Base-by-base conservation (phyloP, 2,797 vertebrate genomes). In the Myiothlypis coronata region DNA sequence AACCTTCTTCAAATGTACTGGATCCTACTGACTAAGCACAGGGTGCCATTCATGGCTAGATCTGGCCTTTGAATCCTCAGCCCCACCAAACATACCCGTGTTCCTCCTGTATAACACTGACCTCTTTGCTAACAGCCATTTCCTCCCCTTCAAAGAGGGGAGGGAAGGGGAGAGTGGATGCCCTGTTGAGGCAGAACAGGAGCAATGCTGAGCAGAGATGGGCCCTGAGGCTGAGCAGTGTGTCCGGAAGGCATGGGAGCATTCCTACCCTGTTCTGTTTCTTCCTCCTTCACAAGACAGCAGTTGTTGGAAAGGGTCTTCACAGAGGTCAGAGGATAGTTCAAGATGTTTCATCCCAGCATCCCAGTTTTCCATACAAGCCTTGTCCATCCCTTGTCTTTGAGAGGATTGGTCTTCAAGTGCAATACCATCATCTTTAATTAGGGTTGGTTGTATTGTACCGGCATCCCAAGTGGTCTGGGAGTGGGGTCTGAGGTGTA, bases 51-150 rank as follows among this genome's bases (percentile, higher is more conserved):
- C 2, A 1, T 30, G 28, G 15, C 49, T 75, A 26, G 22, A 60
- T 47, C 35, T 39, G 50, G 24, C 46, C 23, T 75, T 67, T 44
- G 55, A 49, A 35, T 72, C 46, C 49, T 13, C 5, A 78, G 32
- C 20, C 28, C 32, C 46, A 44, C 26, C 1, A 2, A 60, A 44
- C 27, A 28, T 32, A 37, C 1, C 19, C 0, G 0, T 27, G 8
- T 52, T 26, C 23, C 41, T 76, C 19, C 27, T 76, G 35, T 61
- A 2, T 39, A 57, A 65, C 2, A 2, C 21, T 1, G 9, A 59
- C 53, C n/a, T 90, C 41, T 44, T 67, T 1, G 0, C n/a, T 55
- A 23, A 32, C 32, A 74, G 47, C 32, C 28, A 67, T 34, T 84
- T 75, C 37, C 46, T 57, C 12, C 20, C 14, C 15, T 67, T 81